These are phyloP conservation scores for Microcebus tavaratra DNA, from an alignment of 2,113 vertebrate genomes.

Conservation along the genomic window DNA sequence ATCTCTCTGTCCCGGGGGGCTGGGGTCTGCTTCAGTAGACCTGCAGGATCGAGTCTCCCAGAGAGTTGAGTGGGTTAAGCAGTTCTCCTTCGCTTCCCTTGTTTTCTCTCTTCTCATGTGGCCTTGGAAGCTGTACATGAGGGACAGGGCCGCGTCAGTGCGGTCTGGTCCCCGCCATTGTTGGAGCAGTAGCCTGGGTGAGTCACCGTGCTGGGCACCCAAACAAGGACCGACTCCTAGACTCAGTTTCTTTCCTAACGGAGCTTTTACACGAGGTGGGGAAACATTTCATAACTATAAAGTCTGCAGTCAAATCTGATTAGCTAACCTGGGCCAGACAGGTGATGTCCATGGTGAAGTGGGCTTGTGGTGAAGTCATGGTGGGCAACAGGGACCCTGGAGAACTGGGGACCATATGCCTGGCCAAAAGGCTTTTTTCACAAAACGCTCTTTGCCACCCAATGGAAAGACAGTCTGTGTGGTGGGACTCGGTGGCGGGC, in stretches of 20 bases:
- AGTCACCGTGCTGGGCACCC: neutral
- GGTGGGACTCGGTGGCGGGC: neutral
- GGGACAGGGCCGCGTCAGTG: accelerated
- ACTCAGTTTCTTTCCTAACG: neutral
- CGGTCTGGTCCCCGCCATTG: neutral
- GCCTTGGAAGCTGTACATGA: neutral
- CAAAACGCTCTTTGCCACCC: neutral
- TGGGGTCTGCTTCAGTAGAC: neutral
- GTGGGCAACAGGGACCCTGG: neutral
- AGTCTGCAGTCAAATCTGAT: neutral
- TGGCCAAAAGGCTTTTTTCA: neutral
- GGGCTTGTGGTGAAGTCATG: neutral
- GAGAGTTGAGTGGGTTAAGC: neutral
- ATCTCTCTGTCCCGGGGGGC: neutral
- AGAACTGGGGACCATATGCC: neutral
- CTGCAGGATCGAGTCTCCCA: neutral
- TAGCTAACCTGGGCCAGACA: neutral
- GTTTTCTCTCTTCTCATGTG: neutral
- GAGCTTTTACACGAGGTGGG: neutral
- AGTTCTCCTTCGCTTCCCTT: neutral
- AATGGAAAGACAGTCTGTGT: neutral
- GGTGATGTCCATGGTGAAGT: neutral
- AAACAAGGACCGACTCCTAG: neutral
- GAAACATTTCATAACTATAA: neutral
- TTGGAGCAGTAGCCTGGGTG: neutral